A percentile compares a stretch with the other conserved stretches of the same genome.
phyloP scores from a whole-genome alignment of 2,113 vertebrate species.

The Scalopus aquaticus region DNA sequence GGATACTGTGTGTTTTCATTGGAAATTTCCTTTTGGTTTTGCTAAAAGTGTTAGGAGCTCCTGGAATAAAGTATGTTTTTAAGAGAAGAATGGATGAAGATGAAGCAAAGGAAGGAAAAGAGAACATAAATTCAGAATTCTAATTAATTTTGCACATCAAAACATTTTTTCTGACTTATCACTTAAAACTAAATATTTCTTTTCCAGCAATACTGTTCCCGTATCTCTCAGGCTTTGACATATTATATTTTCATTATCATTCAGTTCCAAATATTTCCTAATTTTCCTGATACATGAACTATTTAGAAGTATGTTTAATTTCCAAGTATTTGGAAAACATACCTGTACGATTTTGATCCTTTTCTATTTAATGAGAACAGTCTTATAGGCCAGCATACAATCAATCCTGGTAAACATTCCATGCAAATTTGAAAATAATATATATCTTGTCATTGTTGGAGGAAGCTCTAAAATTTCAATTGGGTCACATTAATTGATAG shows the following conservation, averaged over 20 bases:
- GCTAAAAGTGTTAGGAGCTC: not conserved
- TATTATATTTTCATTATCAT: not conserved
- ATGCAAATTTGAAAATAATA: not conserved
- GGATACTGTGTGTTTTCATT: conserved; percentile 60
- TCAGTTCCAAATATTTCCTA: not conserved
- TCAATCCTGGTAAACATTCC: not conserved
- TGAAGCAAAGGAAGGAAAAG: not conserved
- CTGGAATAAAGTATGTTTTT: not conserved
- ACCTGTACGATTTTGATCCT: not conserved
- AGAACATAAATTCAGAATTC: conserved; percentile 50
- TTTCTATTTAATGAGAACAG: not conserved
- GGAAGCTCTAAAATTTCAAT: not conserved
- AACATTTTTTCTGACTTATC: not conserved
- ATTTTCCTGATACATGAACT: not conserved
- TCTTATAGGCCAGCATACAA: not conserved
- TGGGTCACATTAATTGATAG: not conserved
- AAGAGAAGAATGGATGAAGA: not conserved
- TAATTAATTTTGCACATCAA: not conserved
- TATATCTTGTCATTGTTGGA: not conserved
- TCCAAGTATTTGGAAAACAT: not conserved
- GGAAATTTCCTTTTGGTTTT: conserved; percentile 42
- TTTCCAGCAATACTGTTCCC: not conserved
- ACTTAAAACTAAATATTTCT: conserved; percentile 14
- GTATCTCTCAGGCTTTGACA: not conserved
- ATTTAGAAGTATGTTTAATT: not conserved